phyloP scores from a whole-genome alignment of 2,797 vertebrate species.

The Acropternis orthonyx region DNA sequence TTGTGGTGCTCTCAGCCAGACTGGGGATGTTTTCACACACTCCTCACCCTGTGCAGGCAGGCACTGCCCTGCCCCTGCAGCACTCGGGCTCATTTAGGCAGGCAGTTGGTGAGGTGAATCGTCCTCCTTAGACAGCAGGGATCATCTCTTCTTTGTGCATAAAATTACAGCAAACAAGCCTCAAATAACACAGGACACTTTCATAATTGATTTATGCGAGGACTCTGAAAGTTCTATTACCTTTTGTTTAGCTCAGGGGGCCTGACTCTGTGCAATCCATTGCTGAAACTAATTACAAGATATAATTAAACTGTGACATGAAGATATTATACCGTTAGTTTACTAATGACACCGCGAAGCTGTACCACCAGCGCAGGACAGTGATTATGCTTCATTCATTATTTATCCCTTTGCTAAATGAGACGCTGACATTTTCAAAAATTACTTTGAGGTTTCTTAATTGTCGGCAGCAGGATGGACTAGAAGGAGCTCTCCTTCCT shows the following conservation, averaged over 20 bases:
- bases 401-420: constrained; percentile 98
- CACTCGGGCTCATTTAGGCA: neutral
- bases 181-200: constrained; percentile 76
- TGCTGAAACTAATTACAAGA: constrained; percentile 99
- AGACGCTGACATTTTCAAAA: constrained; percentile 97
- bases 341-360: constrained; percentile 90
- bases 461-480: constrained; percentile 86
- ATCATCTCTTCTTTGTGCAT: constrained; percentile 67
- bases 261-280: constrained; percentile 90
- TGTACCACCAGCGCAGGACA: constrained; percentile 91
- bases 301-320: constrained; percentile 96
- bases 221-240: constrained; percentile 84
- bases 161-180: constrained; percentile 78
- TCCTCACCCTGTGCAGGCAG: neutral
- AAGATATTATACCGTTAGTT: constrained; percentile 84
- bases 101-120: neutral
- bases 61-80: neutral
- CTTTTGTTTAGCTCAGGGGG: constrained; percentile 84
- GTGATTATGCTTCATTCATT: constrained; percentile 99
- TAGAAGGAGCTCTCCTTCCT: constrained; percentile 75
- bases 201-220: constrained; percentile 81
- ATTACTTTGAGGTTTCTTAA: constrained; percentile 93
- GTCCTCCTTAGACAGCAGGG: constrained; percentile 43
- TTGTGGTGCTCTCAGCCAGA: neutral
- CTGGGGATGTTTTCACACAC: neutral